phyloP scores from a whole-genome alignment of 2,888 invertebrate species.

The Chromoteleia sp. region DNA sequence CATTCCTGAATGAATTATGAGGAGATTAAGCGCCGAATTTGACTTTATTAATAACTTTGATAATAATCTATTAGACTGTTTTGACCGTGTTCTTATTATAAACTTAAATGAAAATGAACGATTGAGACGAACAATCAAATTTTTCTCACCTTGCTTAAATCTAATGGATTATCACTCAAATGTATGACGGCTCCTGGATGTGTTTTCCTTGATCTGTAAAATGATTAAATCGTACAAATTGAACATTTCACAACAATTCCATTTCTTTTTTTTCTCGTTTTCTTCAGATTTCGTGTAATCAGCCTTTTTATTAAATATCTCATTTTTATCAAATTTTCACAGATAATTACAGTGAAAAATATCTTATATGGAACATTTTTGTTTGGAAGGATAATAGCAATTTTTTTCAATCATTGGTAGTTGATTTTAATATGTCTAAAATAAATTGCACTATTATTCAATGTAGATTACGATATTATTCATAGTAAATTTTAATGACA shows the following conservation, averaged over 20 bases:
- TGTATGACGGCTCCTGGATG: slow-evolving; percentile 99
- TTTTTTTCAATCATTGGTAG: too few species aligned
- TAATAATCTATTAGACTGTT: slow-evolving; percentile 42
- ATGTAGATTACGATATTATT: too few species aligned
- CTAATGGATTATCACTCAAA: slow-evolving; percentile 98
- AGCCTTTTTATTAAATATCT: too few species aligned
- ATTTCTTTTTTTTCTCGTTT: too few species aligned
- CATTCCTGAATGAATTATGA: slow-evolving; percentile 24
- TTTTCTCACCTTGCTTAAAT: slow-evolving; percentile 94
- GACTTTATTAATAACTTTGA: slow-evolving; percentile 41
- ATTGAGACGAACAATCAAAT: background rate
- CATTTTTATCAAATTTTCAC: too few species aligned
- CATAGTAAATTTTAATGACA: too few species aligned
- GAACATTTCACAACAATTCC: background rate
- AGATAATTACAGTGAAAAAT: too few species aligned
- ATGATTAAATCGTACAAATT: slow-evolving; percentile 7
- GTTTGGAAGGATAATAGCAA: too few species aligned
- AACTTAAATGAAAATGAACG: slow-evolving; percentile 21
- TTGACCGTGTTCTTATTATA: slow-evolving; percentile 21
- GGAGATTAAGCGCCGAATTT: slow-evolving; percentile 17
- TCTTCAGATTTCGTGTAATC: too few species aligned
- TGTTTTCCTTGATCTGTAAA: slow-evolving; percentile 93
- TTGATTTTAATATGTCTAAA: too few species aligned
- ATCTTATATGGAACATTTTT: too few species aligned
- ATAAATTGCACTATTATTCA: too few species aligned